Evolutionary conservation across 2,113 vertebrate species (phyloP).

Genomic region (Paracyprichromis sp.): DNA sequence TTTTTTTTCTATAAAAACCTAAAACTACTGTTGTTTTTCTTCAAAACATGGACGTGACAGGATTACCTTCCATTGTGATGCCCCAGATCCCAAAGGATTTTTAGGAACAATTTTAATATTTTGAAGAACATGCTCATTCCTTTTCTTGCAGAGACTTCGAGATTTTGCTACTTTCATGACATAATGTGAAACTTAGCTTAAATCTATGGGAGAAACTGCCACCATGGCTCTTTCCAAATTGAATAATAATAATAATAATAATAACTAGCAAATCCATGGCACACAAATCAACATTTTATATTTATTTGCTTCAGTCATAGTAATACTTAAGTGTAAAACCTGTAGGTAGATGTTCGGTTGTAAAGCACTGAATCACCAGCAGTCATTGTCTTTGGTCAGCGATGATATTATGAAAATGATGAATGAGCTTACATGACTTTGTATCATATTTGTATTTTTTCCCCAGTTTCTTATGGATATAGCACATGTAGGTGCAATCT

Average conservation of each 20-base stretch:
- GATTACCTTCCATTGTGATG: not conserved
- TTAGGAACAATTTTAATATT: not conserved
- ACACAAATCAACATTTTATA: not conserved
- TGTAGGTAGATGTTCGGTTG: not conserved
- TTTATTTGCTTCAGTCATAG: not conserved
- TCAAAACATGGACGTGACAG: not conserved
- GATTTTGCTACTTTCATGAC: not conserved
- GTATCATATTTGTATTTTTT: not conserved
- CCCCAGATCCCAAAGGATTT: not conserved
- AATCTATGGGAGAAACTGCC: not conserved
- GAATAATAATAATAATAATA: not conserved
- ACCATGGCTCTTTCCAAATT: not conserved
- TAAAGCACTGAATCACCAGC: not conserved
- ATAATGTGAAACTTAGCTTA: not conserved
- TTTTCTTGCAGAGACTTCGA: not conserved
- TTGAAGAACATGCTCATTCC: not conserved
- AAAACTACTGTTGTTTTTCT: not conserved
- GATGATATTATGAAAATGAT: not conserved
- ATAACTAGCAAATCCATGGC: not conserved
- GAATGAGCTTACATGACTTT: not conserved
- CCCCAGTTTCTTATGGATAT: not conserved
- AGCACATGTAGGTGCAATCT: accelerated
- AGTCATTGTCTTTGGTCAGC: not conserved
- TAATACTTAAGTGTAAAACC: not conserved
- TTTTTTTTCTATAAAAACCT: not conserved